A percentile compares a stretch with the other conserved stretches of the same genome.
Evolutionary conservation across 2,797 vertebrate species (phyloP).

Genomic region (Bufotes viridis): DNA sequence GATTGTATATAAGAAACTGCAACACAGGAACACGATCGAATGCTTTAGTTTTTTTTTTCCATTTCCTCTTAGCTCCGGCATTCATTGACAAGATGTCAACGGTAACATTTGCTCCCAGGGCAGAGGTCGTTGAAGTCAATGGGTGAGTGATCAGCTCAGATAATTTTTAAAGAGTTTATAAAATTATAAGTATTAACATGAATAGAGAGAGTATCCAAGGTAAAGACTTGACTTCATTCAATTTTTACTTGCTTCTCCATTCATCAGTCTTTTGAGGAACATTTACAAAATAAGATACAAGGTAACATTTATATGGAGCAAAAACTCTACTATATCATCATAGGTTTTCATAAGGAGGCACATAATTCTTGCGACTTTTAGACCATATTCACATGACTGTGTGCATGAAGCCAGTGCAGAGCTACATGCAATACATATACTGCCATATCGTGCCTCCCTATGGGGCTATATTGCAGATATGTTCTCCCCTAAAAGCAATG

Average conservation of each 20-base stretch:
- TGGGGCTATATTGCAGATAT: too few relatives aligned
- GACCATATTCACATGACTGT: too few relatives aligned
- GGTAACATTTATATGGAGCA: too few relatives aligned
- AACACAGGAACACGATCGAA: neutral
- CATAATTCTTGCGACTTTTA: too few relatives aligned
- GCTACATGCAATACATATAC: too few relatives aligned
- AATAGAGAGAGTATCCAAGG: neutral
- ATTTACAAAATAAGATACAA: neutral
- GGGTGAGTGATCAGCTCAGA: slow-evolving; percentile 76
- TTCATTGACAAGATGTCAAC: slow-evolving; percentile 76
- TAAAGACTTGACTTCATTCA: neutral
- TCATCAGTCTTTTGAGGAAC: too few relatives aligned
- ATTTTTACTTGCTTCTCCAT: neutral
- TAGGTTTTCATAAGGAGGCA: too few relatives aligned
- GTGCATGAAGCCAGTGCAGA: too few relatives aligned
- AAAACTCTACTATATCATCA: too few relatives aligned
- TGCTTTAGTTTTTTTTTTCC: neutral
- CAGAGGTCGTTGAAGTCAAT: slow-evolving; percentile 72
- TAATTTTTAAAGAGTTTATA: neutral
- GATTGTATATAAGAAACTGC: neutral
- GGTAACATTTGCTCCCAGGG: slow-evolving; percentile 79
- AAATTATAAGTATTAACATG: slow-evolving; percentile 35
- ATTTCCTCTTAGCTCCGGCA: slow-evolving; percentile 28
- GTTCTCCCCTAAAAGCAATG: too few relatives aligned
- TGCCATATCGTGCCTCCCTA: too few relatives aligned